Evolutionary conservation across 2,888 invertebrate species (phyloP).

Genomic region (Drosophila tripunctata): DNA sequence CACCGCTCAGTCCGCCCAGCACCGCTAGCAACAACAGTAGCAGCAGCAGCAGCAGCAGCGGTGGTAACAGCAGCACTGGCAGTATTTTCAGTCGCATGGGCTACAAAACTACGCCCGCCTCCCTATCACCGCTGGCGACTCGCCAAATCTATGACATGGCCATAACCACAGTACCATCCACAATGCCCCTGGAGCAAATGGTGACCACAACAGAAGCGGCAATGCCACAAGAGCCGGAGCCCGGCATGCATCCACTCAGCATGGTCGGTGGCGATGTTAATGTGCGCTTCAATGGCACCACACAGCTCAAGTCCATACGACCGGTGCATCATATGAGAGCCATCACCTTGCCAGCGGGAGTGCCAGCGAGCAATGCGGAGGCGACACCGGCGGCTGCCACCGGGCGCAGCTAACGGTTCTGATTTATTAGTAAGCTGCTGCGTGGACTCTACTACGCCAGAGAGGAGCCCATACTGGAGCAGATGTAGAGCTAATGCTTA

Average conservation of each 20-base stretch:
- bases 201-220: constrained; percentile 31
- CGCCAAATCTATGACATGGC: constrained; percentile 63
- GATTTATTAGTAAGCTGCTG: constrained; percentile 82
- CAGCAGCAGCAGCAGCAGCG: constrained; percentile 63
- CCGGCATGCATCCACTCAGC: constrained; percentile 89
- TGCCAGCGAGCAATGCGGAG: constrained; percentile 33
- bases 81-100: constrained; percentile 82
- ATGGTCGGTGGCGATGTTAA: constrained; percentile 89
- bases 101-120: constrained; percentile 78
- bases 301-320: constrained; percentile 90
- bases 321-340: constrained; percentile 84
- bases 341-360: constrained; percentile 65
- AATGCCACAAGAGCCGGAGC: constrained; percentile 26
- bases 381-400: constrained; percentile 45
- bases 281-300: constrained; percentile 92
- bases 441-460: constrained; percentile 77
- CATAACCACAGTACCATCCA: constrained; percentile 49
- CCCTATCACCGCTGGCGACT: constrained; percentile 74
- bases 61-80: constrained; percentile 62
- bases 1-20: constrained; percentile 86
- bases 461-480: constrained; percentile 35
- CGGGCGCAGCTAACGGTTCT: constrained; percentile 83
- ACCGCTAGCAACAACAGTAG: constrained; percentile 77
- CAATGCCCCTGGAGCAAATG: constrained; percentile 35
- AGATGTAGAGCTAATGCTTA: constrained; percentile 42